Evolutionary conservation across 2,797 vertebrate genomes (phyloP), one percentile per base, ranked within the genome.

Genomic region (Anniella stebbinsi): DNA sequence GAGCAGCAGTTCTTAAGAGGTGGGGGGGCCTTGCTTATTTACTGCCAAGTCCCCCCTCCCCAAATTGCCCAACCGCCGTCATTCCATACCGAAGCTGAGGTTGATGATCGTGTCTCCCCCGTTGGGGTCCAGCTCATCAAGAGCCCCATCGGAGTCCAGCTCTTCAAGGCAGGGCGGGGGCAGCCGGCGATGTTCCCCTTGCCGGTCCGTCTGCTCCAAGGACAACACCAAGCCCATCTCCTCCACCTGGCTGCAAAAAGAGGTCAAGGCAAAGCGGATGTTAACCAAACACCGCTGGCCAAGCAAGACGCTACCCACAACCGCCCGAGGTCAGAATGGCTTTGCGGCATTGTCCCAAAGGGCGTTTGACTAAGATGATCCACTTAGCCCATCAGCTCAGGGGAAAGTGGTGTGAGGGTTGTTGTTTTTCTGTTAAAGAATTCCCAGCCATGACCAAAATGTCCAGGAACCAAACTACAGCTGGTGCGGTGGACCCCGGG

Each of bases 141-240:
- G 9, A 0, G 91, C 88, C 66, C 94, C 94, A 57, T 93, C 93
- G 1, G 84, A 87, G 4, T 70, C 88, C 91, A 87, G 21, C n/a
- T 15, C 84, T 25, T 76, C 94, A 51, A 75, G 1, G 6, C 88
- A 76, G 1, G 51, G 41, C 0, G 92, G 92, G 10, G 90, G 93
- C 80, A 90, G 80, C 60, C 87, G 90, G 5, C 91, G 93, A 88
- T 95, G 88, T 2, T 13, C 92, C 1, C 60, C 60, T 17, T 88
- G 91, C 13, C 87, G 88, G 0, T 96, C 96, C 0, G 95, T 98
- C 96, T 99, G 98, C 95, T 98, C 98, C 4, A 97, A 18, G 0
- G 98, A 98, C 93, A 98, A 97, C 67, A 98, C 95, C 0, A 98
- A 87, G 0, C 97, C 97, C 0, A 97, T 96, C 95, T 98, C 97